Evolutionary conservation across 2,113 vertebrate genomes (phyloP).

Genomic region (Megatriorchis doriae): DNA sequence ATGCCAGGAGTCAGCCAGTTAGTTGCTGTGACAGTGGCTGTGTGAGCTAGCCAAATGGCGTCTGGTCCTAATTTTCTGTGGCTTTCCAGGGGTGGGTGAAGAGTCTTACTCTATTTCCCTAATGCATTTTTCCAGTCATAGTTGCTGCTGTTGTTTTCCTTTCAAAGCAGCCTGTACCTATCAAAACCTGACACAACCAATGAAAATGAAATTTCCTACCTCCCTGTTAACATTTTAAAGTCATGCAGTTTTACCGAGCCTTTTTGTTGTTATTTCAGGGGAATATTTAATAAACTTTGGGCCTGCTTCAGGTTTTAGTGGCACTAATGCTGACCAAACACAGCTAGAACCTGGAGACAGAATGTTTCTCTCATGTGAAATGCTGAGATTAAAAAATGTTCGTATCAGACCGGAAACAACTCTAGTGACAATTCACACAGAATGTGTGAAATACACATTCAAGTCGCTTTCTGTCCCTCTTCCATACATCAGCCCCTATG

Average conservation of each 20-base stretch:
- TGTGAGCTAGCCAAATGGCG: not conserved
- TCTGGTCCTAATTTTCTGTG: not conserved
- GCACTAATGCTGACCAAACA: not conserved
- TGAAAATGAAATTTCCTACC: not conserved
- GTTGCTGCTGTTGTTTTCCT: not conserved
- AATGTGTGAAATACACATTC: not conserved
- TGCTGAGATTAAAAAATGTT: not conserved
- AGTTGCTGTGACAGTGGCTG: not conserved
- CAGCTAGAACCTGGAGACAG: not conserved
- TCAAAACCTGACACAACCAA: not conserved
- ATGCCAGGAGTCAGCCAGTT: not conserved
- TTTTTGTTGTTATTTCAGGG: not conserved
- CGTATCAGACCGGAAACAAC: not conserved
- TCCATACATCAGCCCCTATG: not conserved
- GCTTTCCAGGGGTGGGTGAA: not conserved
- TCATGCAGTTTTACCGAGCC: not conserved
- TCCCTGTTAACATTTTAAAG: not conserved
- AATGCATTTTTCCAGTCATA: not conserved
- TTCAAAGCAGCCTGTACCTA: not conserved
- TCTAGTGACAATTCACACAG: not conserved
- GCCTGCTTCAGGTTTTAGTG: not conserved
- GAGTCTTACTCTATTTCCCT: not conserved
- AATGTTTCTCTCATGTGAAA: not conserved
- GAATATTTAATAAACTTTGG: not conserved
- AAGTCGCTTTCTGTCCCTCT: not conserved